phyloP scores from a whole-genome alignment of 2,113 vertebrate species.

The Turnix velox region DNA sequence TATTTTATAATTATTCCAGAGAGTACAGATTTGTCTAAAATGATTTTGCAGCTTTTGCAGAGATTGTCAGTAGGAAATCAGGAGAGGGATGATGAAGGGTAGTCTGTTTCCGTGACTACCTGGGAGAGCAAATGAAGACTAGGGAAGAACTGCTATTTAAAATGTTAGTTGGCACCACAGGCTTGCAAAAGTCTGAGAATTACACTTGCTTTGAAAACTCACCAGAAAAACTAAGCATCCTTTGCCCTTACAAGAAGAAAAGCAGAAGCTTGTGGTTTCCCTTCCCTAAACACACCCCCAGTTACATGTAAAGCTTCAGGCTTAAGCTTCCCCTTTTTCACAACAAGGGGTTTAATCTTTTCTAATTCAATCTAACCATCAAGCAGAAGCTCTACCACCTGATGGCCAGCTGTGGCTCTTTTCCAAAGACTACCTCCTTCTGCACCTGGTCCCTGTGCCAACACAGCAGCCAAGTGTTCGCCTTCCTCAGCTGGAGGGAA shows the following conservation, averaged over 20 bases:
- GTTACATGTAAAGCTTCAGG: not conserved
- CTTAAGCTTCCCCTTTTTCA: not conserved
- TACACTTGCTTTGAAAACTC: not conserved
- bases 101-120: not conserved
- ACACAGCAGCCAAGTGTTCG: accelerated
- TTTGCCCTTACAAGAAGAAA: not conserved
- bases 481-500: not conserved
- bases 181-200: not conserved
- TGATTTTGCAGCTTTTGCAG: accelerated
- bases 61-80: not conserved
- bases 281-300: not conserved
- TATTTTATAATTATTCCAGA: not conserved
- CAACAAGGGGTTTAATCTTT: not conserved
- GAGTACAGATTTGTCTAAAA: not conserved
- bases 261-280: not conserved
- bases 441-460: not conserved
- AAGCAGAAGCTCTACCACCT: not conserved
- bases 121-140: not conserved
- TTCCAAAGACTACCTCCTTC: not conserved
- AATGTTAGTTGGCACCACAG: not conserved
- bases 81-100: not conserved
- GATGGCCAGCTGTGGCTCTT: not conserved
- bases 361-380: not conserved
- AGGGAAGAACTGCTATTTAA: not conserved
- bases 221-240: not conserved